These are phyloP conservation scores for Gallinago stenura DNA, from an alignment of 2,797 vertebrate genomes.

Conservation along the genomic window DNA sequence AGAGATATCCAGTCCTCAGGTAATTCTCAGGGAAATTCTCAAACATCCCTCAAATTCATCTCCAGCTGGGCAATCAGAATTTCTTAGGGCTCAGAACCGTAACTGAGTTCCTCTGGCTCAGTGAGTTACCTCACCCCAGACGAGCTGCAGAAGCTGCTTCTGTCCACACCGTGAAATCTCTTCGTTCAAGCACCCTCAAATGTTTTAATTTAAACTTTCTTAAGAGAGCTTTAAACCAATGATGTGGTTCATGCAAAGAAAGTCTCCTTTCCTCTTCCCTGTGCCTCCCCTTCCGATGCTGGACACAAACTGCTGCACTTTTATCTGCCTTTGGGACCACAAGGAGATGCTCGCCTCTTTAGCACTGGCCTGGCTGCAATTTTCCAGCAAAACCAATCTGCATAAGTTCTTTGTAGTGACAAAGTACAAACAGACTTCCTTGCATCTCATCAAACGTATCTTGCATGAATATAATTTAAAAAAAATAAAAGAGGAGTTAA, in stretches of 20 bases:
- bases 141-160: neutral
- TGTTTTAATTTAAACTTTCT: neutral
- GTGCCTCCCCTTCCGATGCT: accelerated
- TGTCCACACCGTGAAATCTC: neutral
- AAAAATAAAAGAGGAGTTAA: neutral
- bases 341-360: neutral
- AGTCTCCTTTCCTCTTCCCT: neutral
- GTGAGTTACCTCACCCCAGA: neutral
- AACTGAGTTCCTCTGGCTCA: neutral
- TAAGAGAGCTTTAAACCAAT: neutral
- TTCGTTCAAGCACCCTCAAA: neutral
- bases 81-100: neutral
- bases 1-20: neutral
- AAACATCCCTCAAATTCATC: neutral
- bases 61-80: neutral
- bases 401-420: neutral
- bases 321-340: neutral
- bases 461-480: neutral
- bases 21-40: neutral
- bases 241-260: neutral
- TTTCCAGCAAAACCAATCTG: neutral
- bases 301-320: neutral
- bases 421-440: neutral
- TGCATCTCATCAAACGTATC: neutral
- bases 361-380: neutral